phyloP scores from a whole-genome alignment of 2,113 vertebrate species.

The Oenanthe melanoleuca region DNA sequence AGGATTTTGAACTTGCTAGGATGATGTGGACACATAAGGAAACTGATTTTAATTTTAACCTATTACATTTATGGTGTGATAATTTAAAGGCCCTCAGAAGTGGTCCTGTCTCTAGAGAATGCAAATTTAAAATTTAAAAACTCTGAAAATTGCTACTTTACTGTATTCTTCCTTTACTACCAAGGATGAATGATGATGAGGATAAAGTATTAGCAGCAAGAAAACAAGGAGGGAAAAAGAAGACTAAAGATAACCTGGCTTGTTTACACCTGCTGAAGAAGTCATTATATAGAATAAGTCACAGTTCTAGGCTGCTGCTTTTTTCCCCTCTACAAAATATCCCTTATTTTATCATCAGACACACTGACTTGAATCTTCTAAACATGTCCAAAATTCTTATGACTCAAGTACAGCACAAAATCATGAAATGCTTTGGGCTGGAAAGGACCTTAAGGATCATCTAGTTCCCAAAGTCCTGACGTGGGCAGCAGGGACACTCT shows the following conservation, averaged over 20 bases:
- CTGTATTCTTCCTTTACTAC: background rate
- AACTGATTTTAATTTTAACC: background rate
- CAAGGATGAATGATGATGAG: background rate
- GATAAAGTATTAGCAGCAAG: background rate
- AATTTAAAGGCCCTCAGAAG: background rate
- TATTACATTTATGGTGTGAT: background rate
- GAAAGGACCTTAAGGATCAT: background rate
- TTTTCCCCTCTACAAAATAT: background rate
- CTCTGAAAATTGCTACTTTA: background rate
- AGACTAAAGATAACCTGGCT: background rate
- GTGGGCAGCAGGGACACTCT: background rate
- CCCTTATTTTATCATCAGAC: background rate
- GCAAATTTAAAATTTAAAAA: background rate
- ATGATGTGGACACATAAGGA: background rate
- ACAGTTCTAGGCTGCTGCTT: background rate
- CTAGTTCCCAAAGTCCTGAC: background rate
- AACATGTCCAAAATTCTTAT: background rate
- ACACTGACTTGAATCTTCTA: background rate
- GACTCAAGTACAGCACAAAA: background rate
- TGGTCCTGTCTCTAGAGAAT: background rate
- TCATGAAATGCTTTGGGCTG: background rate
- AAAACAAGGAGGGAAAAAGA: background rate
- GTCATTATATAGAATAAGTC: background rate
- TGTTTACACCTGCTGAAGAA: background rate
- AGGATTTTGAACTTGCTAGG: background rate